Evolutionary conservation across 2,113 vertebrate genomes (phyloP).

Genomic region (Salvator merianae): DNA sequence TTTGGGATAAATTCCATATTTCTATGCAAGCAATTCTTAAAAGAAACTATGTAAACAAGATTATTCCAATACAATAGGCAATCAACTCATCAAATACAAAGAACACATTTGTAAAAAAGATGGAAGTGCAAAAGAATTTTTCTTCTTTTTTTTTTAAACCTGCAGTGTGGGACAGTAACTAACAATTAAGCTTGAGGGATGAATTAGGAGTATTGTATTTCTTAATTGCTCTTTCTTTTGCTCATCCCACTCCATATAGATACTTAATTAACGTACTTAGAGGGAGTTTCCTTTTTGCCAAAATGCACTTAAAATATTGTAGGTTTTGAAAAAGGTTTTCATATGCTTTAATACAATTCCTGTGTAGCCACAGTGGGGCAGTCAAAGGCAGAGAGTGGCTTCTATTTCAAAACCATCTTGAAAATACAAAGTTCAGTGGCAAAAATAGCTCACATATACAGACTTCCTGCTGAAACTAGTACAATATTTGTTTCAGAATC

Average conservation of each 20-base stretch:
- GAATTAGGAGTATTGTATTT: background rate
- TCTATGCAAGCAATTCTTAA: background rate
- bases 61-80: background rate
- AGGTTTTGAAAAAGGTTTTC: background rate
- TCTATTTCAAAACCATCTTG: background rate
- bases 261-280: background rate
- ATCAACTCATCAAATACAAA: conserved; percentile 3
- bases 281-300: background rate
- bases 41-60: background rate
- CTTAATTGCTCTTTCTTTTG: background rate
- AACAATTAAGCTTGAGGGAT: background rate
- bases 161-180: background rate
- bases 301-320: background rate
- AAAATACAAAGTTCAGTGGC: background rate
- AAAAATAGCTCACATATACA: background rate
- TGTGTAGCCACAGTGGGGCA: conserved; percentile 27
- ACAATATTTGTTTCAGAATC: background rate
- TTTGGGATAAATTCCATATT: background rate
- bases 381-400: conserved; percentile 21
- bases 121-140: background rate
- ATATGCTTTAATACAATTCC: background rate
- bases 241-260: background rate
- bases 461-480: background rate
- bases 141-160: background rate
- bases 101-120: background rate